phyloP scores from a whole-genome alignment of 2,888 invertebrate genomes.

The Saturnia pavonia region DNA sequence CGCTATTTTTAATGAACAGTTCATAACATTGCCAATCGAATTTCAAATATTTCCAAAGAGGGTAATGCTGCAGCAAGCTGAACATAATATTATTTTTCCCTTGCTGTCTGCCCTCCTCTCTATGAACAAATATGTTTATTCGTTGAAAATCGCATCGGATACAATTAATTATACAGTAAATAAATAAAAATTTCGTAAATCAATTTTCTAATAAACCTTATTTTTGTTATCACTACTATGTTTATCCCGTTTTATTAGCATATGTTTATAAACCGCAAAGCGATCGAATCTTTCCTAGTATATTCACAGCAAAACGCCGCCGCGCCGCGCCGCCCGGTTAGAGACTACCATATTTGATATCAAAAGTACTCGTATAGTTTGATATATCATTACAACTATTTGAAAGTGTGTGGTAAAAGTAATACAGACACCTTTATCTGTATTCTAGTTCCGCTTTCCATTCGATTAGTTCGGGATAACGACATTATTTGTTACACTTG shows the following conservation, averaged over 20 bases:
- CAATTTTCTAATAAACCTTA: neutral
- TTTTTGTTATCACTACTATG: neutral
- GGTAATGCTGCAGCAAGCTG: too few relatives aligned
- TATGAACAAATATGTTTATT: too few relatives aligned
- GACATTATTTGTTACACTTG: slow-evolving; percentile 2
- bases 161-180: neutral
- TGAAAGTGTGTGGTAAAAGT: slow-evolving; percentile 1
- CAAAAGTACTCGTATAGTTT: neutral
- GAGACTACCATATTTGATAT: neutral
- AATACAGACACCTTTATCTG: slow-evolving; percentile 10
- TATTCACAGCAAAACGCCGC: neutral
- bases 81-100: too few relatives aligned
- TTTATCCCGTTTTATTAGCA: neutral
- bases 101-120: too few relatives aligned
- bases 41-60: too few relatives aligned
- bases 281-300: neutral
- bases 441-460: slow-evolving; percentile 4
- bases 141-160: neutral
- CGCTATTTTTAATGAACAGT: too few relatives aligned
- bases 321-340: neutral
- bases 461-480: slow-evolving; percentile 8
- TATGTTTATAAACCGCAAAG: neutral
- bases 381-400: slow-evolving; percentile 1
- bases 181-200: neutral
- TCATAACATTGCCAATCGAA: too few relatives aligned